These are phyloP conservation scores for Dicranocentrus wangi DNA, from an alignment of 2,888 invertebrate species.

Conservation along the genomic window DNA sequence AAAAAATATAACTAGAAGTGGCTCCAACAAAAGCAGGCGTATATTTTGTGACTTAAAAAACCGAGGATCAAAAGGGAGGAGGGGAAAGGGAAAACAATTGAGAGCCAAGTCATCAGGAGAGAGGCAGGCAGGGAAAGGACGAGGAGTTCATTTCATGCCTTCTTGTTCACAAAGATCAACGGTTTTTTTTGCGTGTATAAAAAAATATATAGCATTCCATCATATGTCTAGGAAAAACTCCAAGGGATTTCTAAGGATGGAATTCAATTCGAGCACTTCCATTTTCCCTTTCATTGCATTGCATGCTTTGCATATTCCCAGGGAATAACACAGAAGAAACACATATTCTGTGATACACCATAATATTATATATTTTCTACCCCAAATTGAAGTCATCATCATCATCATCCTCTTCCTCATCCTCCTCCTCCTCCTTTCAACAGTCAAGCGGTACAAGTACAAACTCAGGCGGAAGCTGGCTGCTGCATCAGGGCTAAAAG, in stretches of 20 bases:
- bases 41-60: too few species aligned
- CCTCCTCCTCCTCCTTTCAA: not conserved
- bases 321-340: not conserved
- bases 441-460: not conserved
- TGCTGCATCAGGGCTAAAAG: not conserved
- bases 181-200: conserved; percentile 4
- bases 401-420: not conserved
- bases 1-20: too few species aligned
- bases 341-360: not conserved
- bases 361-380: not conserved
- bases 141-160: conserved; percentile 4
- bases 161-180: not conserved
- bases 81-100: too few species aligned
- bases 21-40: too few species aligned
- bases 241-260: conserved; percentile 28
- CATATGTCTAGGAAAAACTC: conserved; percentile 5
- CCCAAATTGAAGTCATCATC: conserved; percentile 3
- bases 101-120: too few species aligned
- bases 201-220: conserved; percentile 26
- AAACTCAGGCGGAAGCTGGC: not conserved
- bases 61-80: too few species aligned
- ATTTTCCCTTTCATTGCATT: conserved; percentile 24
- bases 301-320: conserved; percentile 5
- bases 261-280: conserved; percentile 40
- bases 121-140: too few species aligned